A percentile compares a stretch with the other conserved stretches of the same genome.
Conservation (phyloP, 64 coral and sea anemone species). For the Cladopsammia gracilis region DNA sequence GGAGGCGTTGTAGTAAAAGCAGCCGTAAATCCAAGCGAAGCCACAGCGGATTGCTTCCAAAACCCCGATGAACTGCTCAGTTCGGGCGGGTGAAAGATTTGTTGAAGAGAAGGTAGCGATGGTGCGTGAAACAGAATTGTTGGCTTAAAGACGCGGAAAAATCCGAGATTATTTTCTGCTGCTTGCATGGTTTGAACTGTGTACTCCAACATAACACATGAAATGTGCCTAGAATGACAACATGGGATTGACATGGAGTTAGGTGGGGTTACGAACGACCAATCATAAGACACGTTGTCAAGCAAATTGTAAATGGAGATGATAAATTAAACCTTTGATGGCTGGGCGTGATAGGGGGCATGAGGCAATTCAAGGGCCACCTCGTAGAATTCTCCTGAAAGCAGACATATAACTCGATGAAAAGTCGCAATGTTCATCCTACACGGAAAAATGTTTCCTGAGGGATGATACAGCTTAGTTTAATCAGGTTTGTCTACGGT, state of each 20-base stretch:
- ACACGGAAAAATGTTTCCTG: not conserved
- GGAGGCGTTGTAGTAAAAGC: constrained; percentile 67
- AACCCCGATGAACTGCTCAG: constrained; percentile 47
- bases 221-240: constrained; percentile 43
- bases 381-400: constrained; percentile 24
- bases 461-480: not conserved
- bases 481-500: not conserved
- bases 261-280: constrained; percentile 63
- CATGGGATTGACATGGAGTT: constrained; percentile 64
- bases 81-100: constrained; percentile 62
- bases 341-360: constrained; percentile 71
- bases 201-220: constrained; percentile 17
- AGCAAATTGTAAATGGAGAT: constrained; percentile 69
- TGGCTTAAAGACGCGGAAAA: constrained; percentile 95
- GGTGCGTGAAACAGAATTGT: constrained; percentile 96
- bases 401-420: not conserved
- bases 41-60: constrained; percentile 81
- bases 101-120: constrained; percentile 68
- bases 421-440: not conserved
- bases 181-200: constrained; percentile 84
- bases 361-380: constrained; percentile 58
- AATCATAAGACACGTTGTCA: constrained; percentile 52
- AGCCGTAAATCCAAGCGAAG: constrained; percentile 64
- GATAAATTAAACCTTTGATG: constrained; percentile 68
- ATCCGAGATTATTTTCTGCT: constrained; percentile 83